phyloP scores from a whole-genome alignment of 2,888 invertebrate genomes.

The Latheticus oryzae region DNA sequence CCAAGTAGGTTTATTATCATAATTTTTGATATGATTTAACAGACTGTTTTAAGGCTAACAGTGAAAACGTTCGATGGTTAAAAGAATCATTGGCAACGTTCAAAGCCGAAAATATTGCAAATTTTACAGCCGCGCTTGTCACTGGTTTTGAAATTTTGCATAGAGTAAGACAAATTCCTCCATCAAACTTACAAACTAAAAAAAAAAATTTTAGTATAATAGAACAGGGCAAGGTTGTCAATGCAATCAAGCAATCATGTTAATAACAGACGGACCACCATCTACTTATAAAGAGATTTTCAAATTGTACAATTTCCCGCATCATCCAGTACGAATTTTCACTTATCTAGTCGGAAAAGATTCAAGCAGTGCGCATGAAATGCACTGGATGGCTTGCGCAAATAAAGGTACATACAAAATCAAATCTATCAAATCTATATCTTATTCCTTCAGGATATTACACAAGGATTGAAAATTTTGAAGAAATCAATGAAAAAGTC shows the following conservation, averaged over 20 bases:
- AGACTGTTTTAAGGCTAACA: slow-evolving; percentile 73
- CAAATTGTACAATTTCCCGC: slow-evolving; percentile 88
- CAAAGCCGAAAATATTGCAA: slow-evolving; percentile 84
- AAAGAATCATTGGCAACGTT: slow-evolving; percentile 81
- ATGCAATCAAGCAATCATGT: slow-evolving; percentile 98
- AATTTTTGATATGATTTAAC: slow-evolving; percentile 9
- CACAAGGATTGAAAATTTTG: slow-evolving; percentile 87
- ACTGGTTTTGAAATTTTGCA: slow-evolving; percentile 92
- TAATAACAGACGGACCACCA: slow-evolving; percentile 94
- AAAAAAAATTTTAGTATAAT: slow-evolving; percentile 73
- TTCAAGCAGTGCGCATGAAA: slow-evolving; percentile 84
- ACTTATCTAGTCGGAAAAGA: slow-evolving; percentile 96
- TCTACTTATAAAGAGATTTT: slow-evolving; percentile 74
- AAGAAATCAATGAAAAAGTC: slow-evolving; percentile 92
- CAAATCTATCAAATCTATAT: slow-evolving; percentile 22
- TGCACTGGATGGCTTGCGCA: slow-evolving; percentile 95
- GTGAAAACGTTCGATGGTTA: slow-evolving; percentile 84
- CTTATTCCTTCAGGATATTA: slow-evolving; percentile 78
- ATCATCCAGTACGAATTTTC: slow-evolving; percentile 94
- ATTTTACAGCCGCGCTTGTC: slow-evolving; percentile 92
- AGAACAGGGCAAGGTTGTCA: slow-evolving; percentile 88
- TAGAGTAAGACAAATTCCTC: slow-evolving; percentile 71
- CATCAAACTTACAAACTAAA: slow-evolving; percentile 3
- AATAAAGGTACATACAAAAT: slow-evolving; percentile 87
- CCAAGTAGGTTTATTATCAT: slow-evolving; percentile 75